Percentiles rank a stretch among this genome's conserved stretches.
Evolutionary conservation across 2,113 vertebrate genomes (phyloP).

Genomic region (Prionailurus bengalensis): DNA sequence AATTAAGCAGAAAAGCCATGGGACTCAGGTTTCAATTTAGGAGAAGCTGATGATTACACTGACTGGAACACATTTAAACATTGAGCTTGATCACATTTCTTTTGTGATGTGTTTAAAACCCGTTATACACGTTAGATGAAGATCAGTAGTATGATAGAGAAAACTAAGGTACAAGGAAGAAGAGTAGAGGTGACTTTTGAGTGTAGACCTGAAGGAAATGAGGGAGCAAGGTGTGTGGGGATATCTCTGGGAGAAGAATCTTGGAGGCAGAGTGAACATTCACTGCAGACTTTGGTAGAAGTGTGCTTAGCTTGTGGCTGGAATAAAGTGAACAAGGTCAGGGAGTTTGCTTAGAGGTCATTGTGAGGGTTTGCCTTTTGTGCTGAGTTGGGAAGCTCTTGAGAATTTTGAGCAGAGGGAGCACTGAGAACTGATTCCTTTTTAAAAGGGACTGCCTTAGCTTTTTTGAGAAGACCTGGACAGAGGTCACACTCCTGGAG

Average conservation of each 20-base stretch:
- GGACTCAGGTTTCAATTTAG: not conserved
- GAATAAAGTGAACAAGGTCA: not conserved
- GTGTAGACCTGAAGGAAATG: not conserved
- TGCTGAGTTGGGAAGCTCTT: not conserved
- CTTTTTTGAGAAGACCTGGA: not conserved
- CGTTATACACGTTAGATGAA: not conserved
- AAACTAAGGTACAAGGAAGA: not conserved
- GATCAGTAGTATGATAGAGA: not conserved
- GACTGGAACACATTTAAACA: not conserved
- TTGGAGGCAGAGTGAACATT: not conserved
- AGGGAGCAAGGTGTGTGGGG: not conserved
- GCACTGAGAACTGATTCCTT: not conserved
- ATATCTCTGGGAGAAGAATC: not conserved
- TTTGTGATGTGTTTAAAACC: not conserved
- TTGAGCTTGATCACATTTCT: not conserved
- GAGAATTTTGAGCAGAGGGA: not conserved
- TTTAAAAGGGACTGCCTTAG: conserved; percentile 8
- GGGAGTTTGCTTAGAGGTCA: not conserved
- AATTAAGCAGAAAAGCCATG: conserved; percentile 7
- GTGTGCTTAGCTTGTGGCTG: not conserved
- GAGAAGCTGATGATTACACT: not conserved
- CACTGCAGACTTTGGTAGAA: not conserved
- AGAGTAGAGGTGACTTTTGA: not conserved
- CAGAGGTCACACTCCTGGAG: not conserved
- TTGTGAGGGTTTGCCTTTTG: not conserved